These are phyloP conservation scores for Empis livida DNA, from an alignment of 2,888 invertebrate species.

Conservation along the genomic window DNA sequence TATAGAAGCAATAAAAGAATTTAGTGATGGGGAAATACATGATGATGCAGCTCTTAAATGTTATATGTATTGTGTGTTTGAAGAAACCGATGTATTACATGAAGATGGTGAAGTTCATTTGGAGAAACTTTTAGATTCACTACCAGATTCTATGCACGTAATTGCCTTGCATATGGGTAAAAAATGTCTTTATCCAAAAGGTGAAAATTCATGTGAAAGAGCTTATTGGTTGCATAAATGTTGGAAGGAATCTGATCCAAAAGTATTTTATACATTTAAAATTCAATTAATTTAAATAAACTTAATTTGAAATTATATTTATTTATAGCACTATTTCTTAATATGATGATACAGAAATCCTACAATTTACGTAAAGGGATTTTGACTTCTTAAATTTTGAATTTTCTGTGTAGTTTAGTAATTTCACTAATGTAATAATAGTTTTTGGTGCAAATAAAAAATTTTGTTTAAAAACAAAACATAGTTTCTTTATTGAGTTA, in stretches of 20 bases:
- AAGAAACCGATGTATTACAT: slow-evolving; percentile 20
- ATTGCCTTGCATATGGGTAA: slow-evolving; percentile 20
- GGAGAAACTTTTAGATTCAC: slow-evolving; percentile 17
- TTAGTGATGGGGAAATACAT: slow-evolving; percentile 24
- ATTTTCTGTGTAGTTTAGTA: no score
- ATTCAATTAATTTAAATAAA: slow-evolving; percentile 7
- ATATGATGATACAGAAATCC: background rate
- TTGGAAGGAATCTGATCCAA: slow-evolving; percentile 23
- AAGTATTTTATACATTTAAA: slow-evolving; percentile 15
- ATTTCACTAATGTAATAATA: no score
- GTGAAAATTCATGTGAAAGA: slow-evolving; percentile 21
- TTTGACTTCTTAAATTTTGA: no score
- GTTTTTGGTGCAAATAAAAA: no score
- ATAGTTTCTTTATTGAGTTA: no score
- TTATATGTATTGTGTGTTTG: slow-evolving; percentile 26
- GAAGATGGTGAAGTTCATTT: slow-evolving; percentile 24
- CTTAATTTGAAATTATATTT: background rate
- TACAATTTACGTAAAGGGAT: no score
- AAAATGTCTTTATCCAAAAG: slow-evolving; percentile 20
- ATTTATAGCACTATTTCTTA: slow-evolving; percentile 17
- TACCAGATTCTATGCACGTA: slow-evolving; percentile 18
- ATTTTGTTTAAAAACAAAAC: no score
- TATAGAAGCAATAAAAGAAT: slow-evolving; percentile 21
- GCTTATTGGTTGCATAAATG: slow-evolving; percentile 26
- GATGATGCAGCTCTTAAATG: slow-evolving; percentile 24